A percentile compares a stretch with the other conserved stretches of the same genome.
These are phyloP conservation scores for Lucinisca nassula DNA, from an alignment of 2,888 invertebrate genomes.

Conservation along the genomic window DNA sequence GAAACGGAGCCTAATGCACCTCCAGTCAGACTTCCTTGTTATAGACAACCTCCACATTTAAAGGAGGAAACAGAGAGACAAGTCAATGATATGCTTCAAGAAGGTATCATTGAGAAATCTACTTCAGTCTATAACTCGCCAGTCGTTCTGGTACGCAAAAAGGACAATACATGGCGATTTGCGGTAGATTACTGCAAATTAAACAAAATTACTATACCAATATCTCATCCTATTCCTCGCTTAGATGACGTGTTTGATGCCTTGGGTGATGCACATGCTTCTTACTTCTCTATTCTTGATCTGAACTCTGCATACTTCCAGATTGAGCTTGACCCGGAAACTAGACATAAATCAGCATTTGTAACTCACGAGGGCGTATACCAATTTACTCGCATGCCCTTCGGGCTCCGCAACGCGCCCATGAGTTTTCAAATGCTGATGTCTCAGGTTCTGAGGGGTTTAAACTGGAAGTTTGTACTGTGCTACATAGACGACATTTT, in stretches of 20 bases:
- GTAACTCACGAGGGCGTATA: slow-evolving; percentile 59
- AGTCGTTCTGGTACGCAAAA: slow-evolving; percentile 35
- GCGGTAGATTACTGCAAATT: slow-evolving; percentile 51
- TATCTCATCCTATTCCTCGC: slow-evolving; percentile 27
- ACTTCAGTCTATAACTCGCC: slow-evolving; percentile 47
- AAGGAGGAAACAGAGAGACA: neutral
- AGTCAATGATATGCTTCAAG: slow-evolving; percentile 36
- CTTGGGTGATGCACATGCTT: slow-evolving; percentile 29
- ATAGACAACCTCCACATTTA: slow-evolving; percentile 23
- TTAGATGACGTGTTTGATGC: slow-evolving; percentile 49
- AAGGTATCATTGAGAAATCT: slow-evolving; percentile 45
- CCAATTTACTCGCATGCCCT: slow-evolving; percentile 61
- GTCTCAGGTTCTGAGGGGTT: slow-evolving; percentile 43
- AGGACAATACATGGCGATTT: slow-evolving; percentile 39
- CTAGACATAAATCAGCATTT: slow-evolving; percentile 60
- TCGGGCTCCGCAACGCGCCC: slow-evolving; percentile 67
- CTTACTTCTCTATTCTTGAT: slow-evolving; percentile 30
- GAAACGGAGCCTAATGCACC: slow-evolving; percentile 29
- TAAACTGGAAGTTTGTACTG: slow-evolving; percentile 67
- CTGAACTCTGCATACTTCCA: slow-evolving; percentile 53
- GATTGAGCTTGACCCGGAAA: slow-evolving; percentile 39
- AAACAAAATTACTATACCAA: slow-evolving; percentile 42
- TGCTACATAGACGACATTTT: slow-evolving; percentile 73
- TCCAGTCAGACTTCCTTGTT: slow-evolving; percentile 45
- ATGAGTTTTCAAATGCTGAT: slow-evolving; percentile 63